Conservation (phyloP, 1,140 invertebrate species). For the Drosophila watanabei region DNA sequence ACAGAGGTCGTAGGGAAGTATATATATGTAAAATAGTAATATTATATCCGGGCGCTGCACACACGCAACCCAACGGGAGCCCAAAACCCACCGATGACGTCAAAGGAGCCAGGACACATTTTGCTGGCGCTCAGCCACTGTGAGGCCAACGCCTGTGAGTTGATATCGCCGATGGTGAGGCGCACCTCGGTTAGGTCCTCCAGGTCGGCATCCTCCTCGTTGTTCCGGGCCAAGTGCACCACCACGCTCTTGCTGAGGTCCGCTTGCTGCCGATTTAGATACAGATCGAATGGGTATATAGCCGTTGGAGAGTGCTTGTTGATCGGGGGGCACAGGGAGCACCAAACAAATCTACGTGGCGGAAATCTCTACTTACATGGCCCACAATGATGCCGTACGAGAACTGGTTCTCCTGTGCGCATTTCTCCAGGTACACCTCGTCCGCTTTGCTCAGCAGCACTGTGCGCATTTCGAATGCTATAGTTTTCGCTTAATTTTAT, state of each 20-base stretch:
- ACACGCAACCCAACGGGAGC: not conserved
- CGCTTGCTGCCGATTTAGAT: slow-evolving; percentile 58
- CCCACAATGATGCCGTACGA: slow-evolving; percentile 79
- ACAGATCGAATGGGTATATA: not conserved
- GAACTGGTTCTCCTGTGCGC: slow-evolving; percentile 76
- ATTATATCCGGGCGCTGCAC: not conserved
- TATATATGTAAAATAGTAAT: not conserved
- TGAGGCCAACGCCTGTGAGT: slow-evolving; percentile 72
- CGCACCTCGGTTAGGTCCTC: slow-evolving; percentile 56
- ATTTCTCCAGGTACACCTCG: slow-evolving; percentile 79
- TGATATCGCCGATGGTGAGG: slow-evolving; percentile 64
- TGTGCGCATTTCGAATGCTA: slow-evolving; percentile 65
- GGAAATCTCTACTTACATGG: slow-evolving; percentile 64
- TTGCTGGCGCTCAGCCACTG: slow-evolving; percentile 81
- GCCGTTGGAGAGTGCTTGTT: not conserved
- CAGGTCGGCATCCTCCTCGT: slow-evolving; percentile 75
- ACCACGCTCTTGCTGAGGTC: slow-evolving; percentile 74
- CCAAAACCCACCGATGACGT: slow-evolving; percentile 71
- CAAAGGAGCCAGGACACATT: slow-evolving; percentile 84
- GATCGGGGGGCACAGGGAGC: slow-evolving; percentile 8
- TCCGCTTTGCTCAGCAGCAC: slow-evolving; percentile 77
- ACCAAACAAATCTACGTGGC: slow-evolving; percentile 67
- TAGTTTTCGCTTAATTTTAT: slow-evolving; percentile 17
- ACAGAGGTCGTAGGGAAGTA: not conserved
- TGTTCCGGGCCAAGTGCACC: slow-evolving; percentile 78